These are phyloP conservation scores for Pheosia tremula DNA, from an alignment of 2,888 invertebrate genomes.

Conservation along the genomic window DNA sequence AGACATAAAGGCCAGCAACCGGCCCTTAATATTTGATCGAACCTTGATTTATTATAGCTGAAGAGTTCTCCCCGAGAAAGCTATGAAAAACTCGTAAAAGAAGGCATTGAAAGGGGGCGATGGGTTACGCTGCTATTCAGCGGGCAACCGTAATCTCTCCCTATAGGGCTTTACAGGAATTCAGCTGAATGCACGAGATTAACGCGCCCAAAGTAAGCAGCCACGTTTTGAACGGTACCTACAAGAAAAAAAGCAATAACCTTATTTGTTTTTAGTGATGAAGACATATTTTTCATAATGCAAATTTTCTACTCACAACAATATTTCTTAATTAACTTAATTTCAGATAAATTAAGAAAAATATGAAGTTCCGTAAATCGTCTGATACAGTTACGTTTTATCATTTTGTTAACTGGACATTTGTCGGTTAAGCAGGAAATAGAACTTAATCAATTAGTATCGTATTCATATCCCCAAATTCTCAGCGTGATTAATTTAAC, in stretches of 20 bases:
- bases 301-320: background rate
- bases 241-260: conserved; percentile 34
- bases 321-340: too few species aligned
- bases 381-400: too few species aligned
- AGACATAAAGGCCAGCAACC: conserved; percentile 15
- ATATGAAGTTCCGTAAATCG: too few species aligned
- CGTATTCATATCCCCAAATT: too few species aligned
- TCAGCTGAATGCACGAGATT: conserved; percentile 52
- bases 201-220: conserved; percentile 35
- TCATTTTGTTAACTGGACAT: too few species aligned
- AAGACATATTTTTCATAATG: background rate
- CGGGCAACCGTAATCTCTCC: conserved; percentile 47
- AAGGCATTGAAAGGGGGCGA: conserved; percentile 30
- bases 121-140: conserved; percentile 39
- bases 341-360: too few species aligned
- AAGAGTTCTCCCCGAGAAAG: conserved; percentile 28
- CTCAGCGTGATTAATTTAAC: too few species aligned
- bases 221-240: conserved; percentile 23
- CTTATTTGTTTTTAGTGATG: conserved; percentile 24
- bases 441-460: too few species aligned
- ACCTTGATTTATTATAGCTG: conserved; percentile 22
- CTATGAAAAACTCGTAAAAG: conserved; percentile 41
- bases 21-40: conserved; percentile 29
- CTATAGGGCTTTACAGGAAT: conserved; percentile 38
- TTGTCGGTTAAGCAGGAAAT: too few species aligned